A percentile compares a stretch with the other conserved stretches of the same genome.
These are phyloP conservation scores for Scalopus aquaticus DNA, from an alignment of 2,113 vertebrate species.

Conservation along the genomic window DNA sequence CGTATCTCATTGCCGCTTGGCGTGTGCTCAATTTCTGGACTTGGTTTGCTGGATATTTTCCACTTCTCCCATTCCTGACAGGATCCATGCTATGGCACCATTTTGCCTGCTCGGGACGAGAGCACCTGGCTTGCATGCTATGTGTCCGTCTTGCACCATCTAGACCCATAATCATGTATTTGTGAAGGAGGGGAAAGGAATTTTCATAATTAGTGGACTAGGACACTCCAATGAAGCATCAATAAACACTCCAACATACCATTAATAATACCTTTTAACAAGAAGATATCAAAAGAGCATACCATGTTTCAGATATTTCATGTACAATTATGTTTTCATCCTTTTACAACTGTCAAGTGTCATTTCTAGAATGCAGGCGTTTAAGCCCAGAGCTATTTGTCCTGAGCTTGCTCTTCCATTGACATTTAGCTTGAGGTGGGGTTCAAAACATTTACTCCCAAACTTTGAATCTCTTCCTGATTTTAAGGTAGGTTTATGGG, in stretches of 20 bases:
- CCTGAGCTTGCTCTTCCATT: too few species aligned
- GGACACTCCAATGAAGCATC: neutral
- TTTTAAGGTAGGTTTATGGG: too few species aligned
- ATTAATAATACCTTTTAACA: neutral
- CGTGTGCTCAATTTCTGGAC: neutral
- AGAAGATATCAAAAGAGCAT: neutral
- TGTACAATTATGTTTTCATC: neutral
- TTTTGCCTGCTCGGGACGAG: neutral
- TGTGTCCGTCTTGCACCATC: neutral
- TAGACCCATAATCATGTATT: neutral
- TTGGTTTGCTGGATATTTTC: neutral
- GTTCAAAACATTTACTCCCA: too few species aligned
- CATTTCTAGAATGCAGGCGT: neutral
- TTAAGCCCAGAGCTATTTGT: neutral
- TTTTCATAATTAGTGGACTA: neutral
- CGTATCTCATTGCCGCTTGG: neutral
- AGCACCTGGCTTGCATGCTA: neutral
- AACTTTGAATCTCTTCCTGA: too few species aligned
- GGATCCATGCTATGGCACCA: neutral
- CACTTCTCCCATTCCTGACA: fast-evolving
- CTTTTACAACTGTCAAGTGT: neutral
- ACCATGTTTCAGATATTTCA: neutral
- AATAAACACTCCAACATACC: neutral
- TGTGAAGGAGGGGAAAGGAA: neutral
- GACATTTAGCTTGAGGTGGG: neutral